Percentiles rank a stretch among this genome's conserved stretches.
These are phyloP conservation scores for Alloscopus bannaensis DNA, from an alignment of 2,888 invertebrate species.

Conservation along the genomic window DNA sequence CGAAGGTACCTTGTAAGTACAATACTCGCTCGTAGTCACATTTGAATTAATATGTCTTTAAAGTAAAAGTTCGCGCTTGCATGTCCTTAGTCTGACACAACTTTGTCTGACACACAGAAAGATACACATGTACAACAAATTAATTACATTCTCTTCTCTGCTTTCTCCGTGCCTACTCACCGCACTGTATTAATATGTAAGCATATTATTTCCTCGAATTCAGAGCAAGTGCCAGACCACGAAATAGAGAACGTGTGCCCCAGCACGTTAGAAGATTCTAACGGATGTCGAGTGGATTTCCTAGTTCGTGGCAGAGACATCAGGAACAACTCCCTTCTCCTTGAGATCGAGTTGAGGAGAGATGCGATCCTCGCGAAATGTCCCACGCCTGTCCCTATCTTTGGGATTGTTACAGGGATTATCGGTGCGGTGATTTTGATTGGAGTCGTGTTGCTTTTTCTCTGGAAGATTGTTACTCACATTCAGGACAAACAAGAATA, in stretches of 20 bases:
- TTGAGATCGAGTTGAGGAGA: constrained; percentile 26
- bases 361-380: constrained; percentile 25
- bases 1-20: no score
- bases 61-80: no score
- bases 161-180: no score
- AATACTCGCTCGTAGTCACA: no score
- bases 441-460: constrained; percentile 39
- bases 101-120: no score
- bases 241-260: constrained; percentile 28
- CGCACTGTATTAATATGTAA: no score
- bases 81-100: no score
- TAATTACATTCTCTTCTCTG: no score
- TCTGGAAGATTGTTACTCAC: constrained; percentile 55
- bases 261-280: constrained; percentile 4
- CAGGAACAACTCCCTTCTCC: neutral
- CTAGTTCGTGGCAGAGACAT: constrained; percentile 29
- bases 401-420: constrained; percentile 32
- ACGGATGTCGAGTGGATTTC: constrained; percentile 34
- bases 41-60: no score
- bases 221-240: constrained; percentile 10
- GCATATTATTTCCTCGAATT: no score
- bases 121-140: no score
- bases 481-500: constrained; percentile 54
- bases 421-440: constrained; percentile 40
- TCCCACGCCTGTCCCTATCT: constrained; percentile 20